Conservation (phyloP, 2,797 vertebrate species). For the Chrosomus eos region DNA sequence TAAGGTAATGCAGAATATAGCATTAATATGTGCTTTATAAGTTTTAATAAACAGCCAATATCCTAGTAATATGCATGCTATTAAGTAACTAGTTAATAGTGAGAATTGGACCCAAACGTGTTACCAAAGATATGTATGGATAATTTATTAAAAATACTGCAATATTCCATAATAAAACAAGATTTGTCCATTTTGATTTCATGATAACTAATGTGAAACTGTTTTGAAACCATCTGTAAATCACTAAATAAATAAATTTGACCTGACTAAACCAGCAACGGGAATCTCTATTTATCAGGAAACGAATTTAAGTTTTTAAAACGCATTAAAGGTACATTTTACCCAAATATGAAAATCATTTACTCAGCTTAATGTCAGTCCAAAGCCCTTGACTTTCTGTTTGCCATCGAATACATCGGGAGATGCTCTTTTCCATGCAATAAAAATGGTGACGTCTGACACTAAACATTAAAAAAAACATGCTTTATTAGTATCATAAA, state of each 20-base stretch:
- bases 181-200: not conserved
- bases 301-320: not conserved
- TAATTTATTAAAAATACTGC: not conserved
- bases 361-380: not conserved
- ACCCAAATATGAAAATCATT: not conserved
- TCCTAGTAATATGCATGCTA: too few relatives aligned
- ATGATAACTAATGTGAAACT: not conserved
- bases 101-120: too few relatives aligned
- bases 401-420: not conserved
- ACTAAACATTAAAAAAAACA: not conserved
- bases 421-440: not conserved
- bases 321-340: not conserved
- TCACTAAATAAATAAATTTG: not conserved
- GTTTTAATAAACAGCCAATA: too few relatives aligned
- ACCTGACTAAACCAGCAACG: not conserved
- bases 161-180: not conserved
- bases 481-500: not conserved
- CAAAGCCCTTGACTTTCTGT: not conserved
- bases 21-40: too few relatives aligned
- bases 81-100: too few relatives aligned
- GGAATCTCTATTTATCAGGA: not conserved
- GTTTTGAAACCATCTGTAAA: not conserved
- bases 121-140: not conserved
- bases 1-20: too few relatives aligned
- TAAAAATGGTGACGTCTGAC: not conserved